phyloP scores from a whole-genome alignment of 2,888 invertebrate species.

The Brachypalpus laphriformis region DNA sequence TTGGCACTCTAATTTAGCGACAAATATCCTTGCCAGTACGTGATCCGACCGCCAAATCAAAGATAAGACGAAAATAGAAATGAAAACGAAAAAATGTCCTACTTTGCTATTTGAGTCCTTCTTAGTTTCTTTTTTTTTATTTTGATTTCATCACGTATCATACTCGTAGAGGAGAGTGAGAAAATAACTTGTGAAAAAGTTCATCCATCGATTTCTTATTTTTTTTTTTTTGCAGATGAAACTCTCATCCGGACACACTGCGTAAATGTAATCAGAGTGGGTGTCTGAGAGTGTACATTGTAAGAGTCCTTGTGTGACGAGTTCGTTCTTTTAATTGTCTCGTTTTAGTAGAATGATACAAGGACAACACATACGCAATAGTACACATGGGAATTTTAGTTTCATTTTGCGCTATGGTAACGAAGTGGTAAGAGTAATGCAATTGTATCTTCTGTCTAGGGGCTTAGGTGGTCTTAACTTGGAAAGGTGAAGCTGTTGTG shows the following conservation, averaged over 20 bases:
- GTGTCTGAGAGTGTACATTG: slow-evolving; percentile 7
- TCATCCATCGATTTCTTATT: not conserved
- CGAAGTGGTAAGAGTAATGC: not conserved
- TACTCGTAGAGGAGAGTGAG: not conserved
- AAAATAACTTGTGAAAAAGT: slow-evolving; percentile 17
- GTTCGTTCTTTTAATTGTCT: slow-evolving; percentile 46
- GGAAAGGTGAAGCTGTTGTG: not conserved
- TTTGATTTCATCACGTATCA: slow-evolving; percentile 29
- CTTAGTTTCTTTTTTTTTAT: not conserved
- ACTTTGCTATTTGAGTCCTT: not conserved
- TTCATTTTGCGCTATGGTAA: not conserved
- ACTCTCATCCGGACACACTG: slow-evolving; percentile 4
- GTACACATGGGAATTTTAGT: not conserved
- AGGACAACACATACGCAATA: not conserved
- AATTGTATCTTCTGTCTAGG: not conserved
- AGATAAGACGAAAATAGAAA: slow-evolving; percentile 20
- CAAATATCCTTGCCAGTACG: slow-evolving; percentile 42
- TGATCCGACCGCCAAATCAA: slow-evolving; percentile 45
- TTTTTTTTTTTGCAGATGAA: not conserved
- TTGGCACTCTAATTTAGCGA: slow-evolving; percentile 40
- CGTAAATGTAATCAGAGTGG: slow-evolving; percentile 21
- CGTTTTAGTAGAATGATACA: slow-evolving; percentile 28
- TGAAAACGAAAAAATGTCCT: slow-evolving; percentile 4
- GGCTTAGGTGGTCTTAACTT: not conserved
- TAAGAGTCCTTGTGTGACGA: slow-evolving; percentile 14